Base-by-base conservation (phyloP, 2,888 invertebrate genomes). In the Lamellibrachia columna region DNA sequence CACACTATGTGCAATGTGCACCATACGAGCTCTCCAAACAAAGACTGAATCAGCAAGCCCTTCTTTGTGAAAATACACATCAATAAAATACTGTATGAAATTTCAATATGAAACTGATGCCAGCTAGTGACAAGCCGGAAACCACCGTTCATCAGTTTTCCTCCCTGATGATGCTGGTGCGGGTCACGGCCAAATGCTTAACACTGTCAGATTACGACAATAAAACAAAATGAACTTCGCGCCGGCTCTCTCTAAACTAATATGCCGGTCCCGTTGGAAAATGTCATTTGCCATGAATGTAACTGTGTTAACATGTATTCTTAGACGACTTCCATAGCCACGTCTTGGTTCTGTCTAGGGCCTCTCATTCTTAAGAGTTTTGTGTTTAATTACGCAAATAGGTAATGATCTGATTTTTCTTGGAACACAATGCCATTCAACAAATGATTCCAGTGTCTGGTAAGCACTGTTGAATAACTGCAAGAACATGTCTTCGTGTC, bases 131-230 rank as follows among this genome's bases (percentile, higher is more conserved):
- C 6, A 75, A 11, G 75, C 22, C 4, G 6, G 15, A 75, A 11
- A 22, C 75, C 22, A 75, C 75, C n/a, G n/a, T 15, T 75, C 75
- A 75, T 75, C 75, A 15, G 4, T 75, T 75, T 22, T 75, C 75
- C 22, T 75, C 75, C 15, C 22, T 75, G 22, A 22, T 75, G 75
- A 75, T n/a, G 75, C 75, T 3, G 22, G 15, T 15, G 6, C 6
- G 15, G 75, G 75, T 22, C 75, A 15, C 22, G 75, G 75, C 75
- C 75, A 75, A 22, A 22, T 75, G 75, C 75, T 75, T 75, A 75
- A 75, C 75, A 75, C 75, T 75, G 75, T 75, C 75, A 75, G 75
- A 75, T 75, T 75, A 75, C 75, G 75, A 75, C 75, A 3, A 75
- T 75, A 75, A 75, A 22, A 75, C 75, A 22, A 75, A 75, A 75